Evolutionary conservation across 2,113 vertebrate genomes (phyloP).

Genomic region (Penelope pileata): DNA sequence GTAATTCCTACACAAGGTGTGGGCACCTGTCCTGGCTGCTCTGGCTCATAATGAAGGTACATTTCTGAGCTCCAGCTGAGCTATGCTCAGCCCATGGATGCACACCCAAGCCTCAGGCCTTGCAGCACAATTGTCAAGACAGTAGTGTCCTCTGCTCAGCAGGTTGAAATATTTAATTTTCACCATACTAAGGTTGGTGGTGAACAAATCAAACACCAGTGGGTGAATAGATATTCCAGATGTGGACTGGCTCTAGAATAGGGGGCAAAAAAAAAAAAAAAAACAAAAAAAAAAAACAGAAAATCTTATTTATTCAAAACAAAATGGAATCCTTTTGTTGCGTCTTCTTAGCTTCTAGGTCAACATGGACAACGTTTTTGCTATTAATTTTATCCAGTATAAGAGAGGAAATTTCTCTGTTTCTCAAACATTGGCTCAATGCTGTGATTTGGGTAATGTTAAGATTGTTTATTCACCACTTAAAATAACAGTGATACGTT

Average conservation of each 20-base stretch:
- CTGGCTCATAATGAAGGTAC: background rate
- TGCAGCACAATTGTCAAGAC: background rate
- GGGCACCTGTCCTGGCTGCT: background rate
- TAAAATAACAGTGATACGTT: background rate
- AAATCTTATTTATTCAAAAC: background rate
- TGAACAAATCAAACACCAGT: background rate
- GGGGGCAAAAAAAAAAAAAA: too few species aligned
- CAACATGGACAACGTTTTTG: background rate
- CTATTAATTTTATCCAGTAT: background rate
- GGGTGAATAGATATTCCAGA: background rate
- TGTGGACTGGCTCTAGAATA: background rate
- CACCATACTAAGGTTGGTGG: rapidly evolving
- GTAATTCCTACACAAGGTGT: background rate
- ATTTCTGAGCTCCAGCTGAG: background rate
- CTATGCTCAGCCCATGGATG: background rate
- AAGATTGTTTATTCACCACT: background rate
- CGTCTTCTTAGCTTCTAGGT: background rate
- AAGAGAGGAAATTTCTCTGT: background rate
- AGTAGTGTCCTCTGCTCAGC: background rate
- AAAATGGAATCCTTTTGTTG: background rate
- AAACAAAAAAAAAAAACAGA: background rate
- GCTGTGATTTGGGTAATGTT: background rate
- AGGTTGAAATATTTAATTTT: background rate
- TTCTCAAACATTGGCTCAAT: background rate
- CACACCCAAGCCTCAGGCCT: background rate